A percentile compares a stretch with the other conserved stretches of the same genome.
Conservation (phyloP, 2,113 vertebrate genomes). For the Microcebus ravelobensis region DNA sequence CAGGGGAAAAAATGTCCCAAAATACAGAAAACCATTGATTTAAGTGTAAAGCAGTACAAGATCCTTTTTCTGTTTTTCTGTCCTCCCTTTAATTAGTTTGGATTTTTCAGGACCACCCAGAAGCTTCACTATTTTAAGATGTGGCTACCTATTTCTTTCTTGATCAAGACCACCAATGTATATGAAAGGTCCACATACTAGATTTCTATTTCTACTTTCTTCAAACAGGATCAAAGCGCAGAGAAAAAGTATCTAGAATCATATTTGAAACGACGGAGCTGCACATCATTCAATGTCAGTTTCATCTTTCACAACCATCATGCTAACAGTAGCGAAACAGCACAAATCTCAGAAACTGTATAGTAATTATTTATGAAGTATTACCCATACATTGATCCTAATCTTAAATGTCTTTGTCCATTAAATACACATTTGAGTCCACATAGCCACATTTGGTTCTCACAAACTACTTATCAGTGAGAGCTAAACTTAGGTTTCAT, state of each 20-base stretch:
- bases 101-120: not conserved
- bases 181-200: not conserved
- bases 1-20: not conserved
- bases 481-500: not conserved
- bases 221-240: not conserved
- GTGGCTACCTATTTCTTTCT: not conserved
- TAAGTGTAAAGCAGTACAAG: not conserved
- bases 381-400: not conserved
- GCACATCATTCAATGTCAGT: not conserved
- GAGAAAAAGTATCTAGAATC: not conserved
- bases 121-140: slow-evolving; percentile 27
- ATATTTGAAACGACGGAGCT: not conserved
- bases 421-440: not conserved
- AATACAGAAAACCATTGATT: slow-evolving; percentile 27
- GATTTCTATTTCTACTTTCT: not conserved
- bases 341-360: not conserved
- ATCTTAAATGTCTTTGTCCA: not conserved
- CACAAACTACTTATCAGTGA: not conserved
- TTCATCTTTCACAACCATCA: not conserved
- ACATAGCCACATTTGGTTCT: not conserved
- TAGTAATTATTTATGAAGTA: not conserved
- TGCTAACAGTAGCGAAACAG: not conserved
- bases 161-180: not conserved
- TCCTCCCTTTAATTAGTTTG: slow-evolving; percentile 44
- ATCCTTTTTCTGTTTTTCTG: not conserved